Base-by-base conservation (phyloP, 2,888 invertebrate genomes). In the Torymus tubicola region DNA sequence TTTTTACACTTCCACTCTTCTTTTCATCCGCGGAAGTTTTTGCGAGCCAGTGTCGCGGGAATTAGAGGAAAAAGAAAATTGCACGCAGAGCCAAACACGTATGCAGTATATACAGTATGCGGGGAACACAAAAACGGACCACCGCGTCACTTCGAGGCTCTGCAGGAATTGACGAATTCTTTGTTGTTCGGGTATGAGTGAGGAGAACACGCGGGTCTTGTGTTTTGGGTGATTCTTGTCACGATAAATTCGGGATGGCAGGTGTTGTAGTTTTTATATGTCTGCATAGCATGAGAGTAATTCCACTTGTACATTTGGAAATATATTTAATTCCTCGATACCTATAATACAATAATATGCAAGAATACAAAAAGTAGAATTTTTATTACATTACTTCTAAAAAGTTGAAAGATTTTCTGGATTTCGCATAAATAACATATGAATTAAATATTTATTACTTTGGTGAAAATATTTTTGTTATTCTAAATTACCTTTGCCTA, bases 161-260 rank as follows among this genome's bases (percentile, higher is more conserved):
- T 58, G 24, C 57, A 13, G 50, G 68, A 71, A 71, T 75, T 71
- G 80, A 80, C 42, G 21, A 53, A 67, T 75, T 74, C 73, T 73
- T 78, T 78, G 71, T 78, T 71, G 31, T 57, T 61, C 4, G 53
- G 4, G 14, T 12, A 10, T 14, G 31, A 5, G 14, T n/a, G 42
- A 58, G 65, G 65, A 42, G 31, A 42, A 53, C 42, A 31, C 1
- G 10, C n/a, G 16, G 24, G 12, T 18, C 4, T 71, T 58, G 57
- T 53, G 58, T 70, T 75, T 52, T 21, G n/a, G 11, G 50, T 42
- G 21, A 67, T 14, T 53, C 53, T 21, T 52, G 12, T 13, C 16
- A 21, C 13, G 68, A 53, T 16, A 42, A 31, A 52, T 67, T 58
- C 58, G 50, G 11, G 58, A 8, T 65, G 57, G 58, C 65, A 42